phyloP scores from a whole-genome alignment of 2,888 invertebrate genomes.

The Napeogenes sylphis region DNA sequence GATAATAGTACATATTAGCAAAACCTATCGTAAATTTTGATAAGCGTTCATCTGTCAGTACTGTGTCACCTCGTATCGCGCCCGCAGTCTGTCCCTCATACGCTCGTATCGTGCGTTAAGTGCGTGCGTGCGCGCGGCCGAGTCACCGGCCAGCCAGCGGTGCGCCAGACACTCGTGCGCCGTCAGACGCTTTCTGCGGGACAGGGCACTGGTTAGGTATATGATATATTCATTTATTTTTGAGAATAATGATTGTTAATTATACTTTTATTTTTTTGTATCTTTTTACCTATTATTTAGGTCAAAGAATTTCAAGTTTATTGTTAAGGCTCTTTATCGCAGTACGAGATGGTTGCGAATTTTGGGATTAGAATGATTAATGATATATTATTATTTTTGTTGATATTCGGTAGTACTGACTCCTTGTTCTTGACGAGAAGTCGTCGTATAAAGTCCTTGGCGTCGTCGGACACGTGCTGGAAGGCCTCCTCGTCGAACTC shows the following conservation, averaged over 20 bases:
- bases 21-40: neutral
- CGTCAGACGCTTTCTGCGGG: slow-evolving; percentile 92
- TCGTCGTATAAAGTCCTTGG: slow-evolving; percentile 97
- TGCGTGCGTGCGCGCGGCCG: slow-evolving; percentile 82
- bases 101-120: slow-evolving; percentile 90
- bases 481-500: slow-evolving; percentile 99
- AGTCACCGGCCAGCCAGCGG: slow-evolving; percentile 95
- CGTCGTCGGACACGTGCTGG: slow-evolving; percentile 95
- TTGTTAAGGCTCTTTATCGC: too few species aligned
- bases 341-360: too few species aligned
- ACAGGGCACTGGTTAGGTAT: neutral
- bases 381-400: too few species aligned
- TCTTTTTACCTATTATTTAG: too few species aligned
- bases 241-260: neutral
- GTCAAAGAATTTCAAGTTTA: too few species aligned
- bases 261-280: neutral
- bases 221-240: neutral
- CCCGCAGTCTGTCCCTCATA: slow-evolving; percentile 91
- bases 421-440: slow-evolving; percentile 95
- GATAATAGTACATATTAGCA: slow-evolving; percentile 3
- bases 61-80: slow-evolving; percentile 79
- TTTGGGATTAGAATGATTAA: too few species aligned
- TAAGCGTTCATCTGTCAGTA: too few species aligned
- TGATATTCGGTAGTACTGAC: slow-evolving; percentile 71
- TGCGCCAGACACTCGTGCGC: slow-evolving; percentile 98